phyloP scores from a whole-genome alignment of 2,888 invertebrate genomes.

The Thumatha senex region DNA sequence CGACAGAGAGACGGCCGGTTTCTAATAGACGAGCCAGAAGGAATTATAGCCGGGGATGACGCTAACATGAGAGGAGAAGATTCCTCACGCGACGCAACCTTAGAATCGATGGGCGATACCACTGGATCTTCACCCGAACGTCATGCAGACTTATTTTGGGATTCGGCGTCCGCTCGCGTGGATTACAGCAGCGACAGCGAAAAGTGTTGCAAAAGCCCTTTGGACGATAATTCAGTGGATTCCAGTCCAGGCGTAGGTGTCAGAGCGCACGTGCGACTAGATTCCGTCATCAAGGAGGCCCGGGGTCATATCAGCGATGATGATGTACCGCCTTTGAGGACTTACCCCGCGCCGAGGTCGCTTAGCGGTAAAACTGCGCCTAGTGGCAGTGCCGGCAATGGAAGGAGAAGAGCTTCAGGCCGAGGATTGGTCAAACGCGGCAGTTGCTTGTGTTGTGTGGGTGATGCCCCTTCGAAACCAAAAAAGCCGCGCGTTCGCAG shows the following conservation, averaged over 20 bases:
- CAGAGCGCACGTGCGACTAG: constrained; percentile 66
- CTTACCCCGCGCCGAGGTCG: constrained; percentile 64
- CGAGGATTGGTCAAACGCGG: constrained; percentile 85
- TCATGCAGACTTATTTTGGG: constrained; percentile 74
- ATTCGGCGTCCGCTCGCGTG: constrained; percentile 67
- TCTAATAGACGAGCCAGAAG: constrained; percentile 60
- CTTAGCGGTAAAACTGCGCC: constrained; percentile 15
- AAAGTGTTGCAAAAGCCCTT: constrained; percentile 76
- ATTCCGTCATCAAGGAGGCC: constrained; percentile 76
- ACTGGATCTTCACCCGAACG: constrained; percentile 67
- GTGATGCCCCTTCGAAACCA: constrained; percentile 78
- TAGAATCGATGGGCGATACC: constrained; percentile 63
- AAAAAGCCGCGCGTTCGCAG: constrained; percentile 68
- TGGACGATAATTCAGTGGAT: constrained; percentile 74
- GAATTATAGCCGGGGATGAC: constrained; percentile 58
- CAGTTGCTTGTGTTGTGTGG: constrained; percentile 84
- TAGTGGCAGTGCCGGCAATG: not conserved
- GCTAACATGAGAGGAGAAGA: constrained; percentile 67
- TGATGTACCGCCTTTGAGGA: constrained; percentile 61
- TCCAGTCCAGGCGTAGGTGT: constrained; percentile 53
- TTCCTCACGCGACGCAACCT: constrained; percentile 54
- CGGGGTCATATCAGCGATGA: constrained; percentile 61
- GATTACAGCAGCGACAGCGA: constrained; percentile 78
- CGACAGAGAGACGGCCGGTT: constrained; percentile 50
- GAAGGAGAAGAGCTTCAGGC: constrained; percentile 52